Evolutionary conservation across 2,797 vertebrate species (phyloP).

Genomic region (Notamacropus eugenii): DNA sequence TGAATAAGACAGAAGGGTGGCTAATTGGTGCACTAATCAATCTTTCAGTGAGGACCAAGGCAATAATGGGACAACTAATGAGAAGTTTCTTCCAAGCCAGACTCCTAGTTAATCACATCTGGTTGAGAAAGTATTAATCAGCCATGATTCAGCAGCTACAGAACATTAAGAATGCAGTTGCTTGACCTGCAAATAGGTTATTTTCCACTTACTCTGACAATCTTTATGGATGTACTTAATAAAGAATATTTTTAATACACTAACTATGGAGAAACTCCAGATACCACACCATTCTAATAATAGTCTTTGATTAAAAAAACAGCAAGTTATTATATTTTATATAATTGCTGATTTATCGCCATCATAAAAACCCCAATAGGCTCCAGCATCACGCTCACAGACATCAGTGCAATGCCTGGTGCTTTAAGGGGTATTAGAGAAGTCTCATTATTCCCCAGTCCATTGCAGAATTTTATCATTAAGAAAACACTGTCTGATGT

Average conservation of each 20-base stretch:
- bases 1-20: constrained; percentile 1
- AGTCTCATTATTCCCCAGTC: constrained; percentile 38
- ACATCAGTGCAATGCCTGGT: neutral
- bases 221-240: constrained; percentile 66
- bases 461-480: constrained; percentile 33
- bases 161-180: constrained; percentile 65
- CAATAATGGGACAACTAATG: constrained; percentile 53
- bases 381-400: constrained; percentile 37
- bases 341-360: constrained; percentile 65
- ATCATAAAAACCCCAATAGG: constrained; percentile 41
- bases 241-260: constrained; percentile 69
- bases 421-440: constrained; percentile 50
- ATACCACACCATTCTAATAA: constrained; percentile 53
- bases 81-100: constrained; percentile 57
- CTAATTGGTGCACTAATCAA: constrained; percentile 58
- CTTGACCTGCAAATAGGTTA: constrained; percentile 73
- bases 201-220: constrained; percentile 70
- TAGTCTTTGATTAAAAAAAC: constrained; percentile 72
- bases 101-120: constrained; percentile 72
- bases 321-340: constrained; percentile 54
- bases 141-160: constrained; percentile 68
- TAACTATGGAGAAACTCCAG: constrained; percentile 49
- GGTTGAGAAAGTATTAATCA: constrained; percentile 76
- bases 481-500: constrained; percentile 41
- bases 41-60: constrained; percentile 52